phyloP scores from a whole-genome alignment of 1,140 invertebrate species.

The Aphaenogaster rudis region DNA sequence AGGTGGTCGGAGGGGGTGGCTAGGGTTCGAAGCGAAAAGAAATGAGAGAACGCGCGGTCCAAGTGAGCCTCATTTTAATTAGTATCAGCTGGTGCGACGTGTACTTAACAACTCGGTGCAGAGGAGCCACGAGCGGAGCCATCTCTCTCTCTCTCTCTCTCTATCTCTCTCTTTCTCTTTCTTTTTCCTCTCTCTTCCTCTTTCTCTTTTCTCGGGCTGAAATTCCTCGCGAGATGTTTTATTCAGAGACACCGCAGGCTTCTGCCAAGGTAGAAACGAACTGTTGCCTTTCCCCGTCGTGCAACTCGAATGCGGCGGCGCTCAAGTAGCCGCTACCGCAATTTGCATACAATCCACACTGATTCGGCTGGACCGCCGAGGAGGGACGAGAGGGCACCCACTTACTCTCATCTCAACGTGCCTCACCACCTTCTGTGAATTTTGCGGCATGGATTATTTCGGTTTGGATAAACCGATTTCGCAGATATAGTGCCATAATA shows the following conservation, averaged over 20 bases:
- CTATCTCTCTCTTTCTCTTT: slow-evolving; percentile 12
- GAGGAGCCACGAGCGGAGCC: slow-evolving; percentile 66
- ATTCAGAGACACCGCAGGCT: slow-evolving; percentile 85
- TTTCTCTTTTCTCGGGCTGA: slow-evolving; percentile 74
- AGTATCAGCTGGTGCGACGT: slow-evolving; percentile 86
- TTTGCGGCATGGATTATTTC: neutral
- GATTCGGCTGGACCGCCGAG: slow-evolving; percentile 75
- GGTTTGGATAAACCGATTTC: neutral
- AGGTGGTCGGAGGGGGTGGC: slow-evolving; percentile 38
- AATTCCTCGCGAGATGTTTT: slow-evolving; percentile 86
- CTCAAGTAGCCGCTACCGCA: slow-evolving; percentile 85
- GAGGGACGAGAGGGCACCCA: slow-evolving; percentile 61
- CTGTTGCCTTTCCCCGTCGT: slow-evolving; percentile 75
- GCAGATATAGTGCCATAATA: neutral
- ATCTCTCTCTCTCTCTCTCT: neutral
- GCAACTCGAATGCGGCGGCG: slow-evolving; percentile 79
- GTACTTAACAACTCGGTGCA: slow-evolving; percentile 84
- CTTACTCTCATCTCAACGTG: slow-evolving; percentile 51
- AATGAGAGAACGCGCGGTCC: slow-evolving; percentile 72
- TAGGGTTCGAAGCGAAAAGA: slow-evolving; percentile 57
- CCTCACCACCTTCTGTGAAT: slow-evolving; percentile 33
- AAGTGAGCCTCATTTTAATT: slow-evolving; percentile 86
- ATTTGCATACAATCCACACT: slow-evolving; percentile 86
- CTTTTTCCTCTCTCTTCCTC: slow-evolving; percentile 45
- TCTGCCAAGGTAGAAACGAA: slow-evolving; percentile 79